A percentile compares a stretch with the other conserved stretches of the same genome.
phyloP scores from a whole-genome alignment of 2,888 invertebrate genomes.

The Eupithecia centaureata region DNA sequence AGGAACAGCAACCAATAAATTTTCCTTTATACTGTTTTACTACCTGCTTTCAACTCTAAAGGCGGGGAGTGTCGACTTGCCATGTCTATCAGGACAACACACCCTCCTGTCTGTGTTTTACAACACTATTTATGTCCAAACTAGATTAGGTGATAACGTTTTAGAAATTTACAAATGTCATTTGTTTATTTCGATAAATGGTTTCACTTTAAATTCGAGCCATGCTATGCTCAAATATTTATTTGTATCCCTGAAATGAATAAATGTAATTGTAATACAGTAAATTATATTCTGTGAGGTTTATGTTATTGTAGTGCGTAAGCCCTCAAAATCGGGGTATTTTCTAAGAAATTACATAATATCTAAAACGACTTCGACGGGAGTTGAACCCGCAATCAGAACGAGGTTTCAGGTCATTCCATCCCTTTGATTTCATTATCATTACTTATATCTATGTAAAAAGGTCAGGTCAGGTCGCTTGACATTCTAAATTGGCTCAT shows the following conservation, averaged over 20 bases:
- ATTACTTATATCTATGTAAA: not conserved
- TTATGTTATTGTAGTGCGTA: no score
- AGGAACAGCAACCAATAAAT: slow-evolving; percentile 6
- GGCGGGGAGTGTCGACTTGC: slow-evolving; percentile 23
- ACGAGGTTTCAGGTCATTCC: not conserved
- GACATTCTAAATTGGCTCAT: slow-evolving; percentile 9
- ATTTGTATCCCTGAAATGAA: no score
- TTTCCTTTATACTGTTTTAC: slow-evolving; percentile 2
- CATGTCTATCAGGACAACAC: not conserved
- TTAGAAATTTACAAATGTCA: no score
- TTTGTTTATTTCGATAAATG: no score
- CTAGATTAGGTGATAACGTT: not conserved
- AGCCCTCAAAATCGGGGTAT: no score
- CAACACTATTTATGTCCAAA: not conserved
- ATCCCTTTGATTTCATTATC: not conserved
- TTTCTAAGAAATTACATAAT: no score
- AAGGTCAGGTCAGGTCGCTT: slow-evolving; percentile 6
- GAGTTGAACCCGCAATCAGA: no score
- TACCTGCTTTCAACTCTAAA: slow-evolving; percentile 25
- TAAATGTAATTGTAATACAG: no score
- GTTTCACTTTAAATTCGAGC: no score
- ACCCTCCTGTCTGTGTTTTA: not conserved
- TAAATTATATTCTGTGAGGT: no score
- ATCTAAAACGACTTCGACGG: no score
- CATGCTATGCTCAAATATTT: no score